A percentile compares a stretch with the other conserved stretches of the same genome.
These are phyloP conservation scores for Zelostemma sp. DNA, from an alignment of 1,140 invertebrate species.

Conservation along the genomic window DNA sequence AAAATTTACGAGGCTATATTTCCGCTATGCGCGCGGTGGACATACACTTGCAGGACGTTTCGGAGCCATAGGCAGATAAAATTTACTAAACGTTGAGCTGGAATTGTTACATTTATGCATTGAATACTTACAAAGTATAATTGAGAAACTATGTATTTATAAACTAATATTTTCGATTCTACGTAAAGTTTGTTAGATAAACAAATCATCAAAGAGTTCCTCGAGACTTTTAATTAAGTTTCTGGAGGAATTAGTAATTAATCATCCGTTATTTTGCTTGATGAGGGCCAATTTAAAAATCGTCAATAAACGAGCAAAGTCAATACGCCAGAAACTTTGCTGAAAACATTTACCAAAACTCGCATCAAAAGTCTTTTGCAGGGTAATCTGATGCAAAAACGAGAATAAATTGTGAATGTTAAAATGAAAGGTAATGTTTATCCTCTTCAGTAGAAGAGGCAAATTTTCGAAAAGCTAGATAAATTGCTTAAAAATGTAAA, in stretches of 20 bases:
- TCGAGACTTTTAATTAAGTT: too few relatives aligned
- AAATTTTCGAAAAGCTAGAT: conserved; percentile 5
- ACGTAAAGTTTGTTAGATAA: too few relatives aligned
- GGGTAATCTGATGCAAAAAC: background rate
- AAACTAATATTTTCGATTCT: too few relatives aligned
- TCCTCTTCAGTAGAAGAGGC: background rate
- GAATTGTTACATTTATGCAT: conserved; percentile 36
- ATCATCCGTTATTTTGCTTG: too few relatives aligned
- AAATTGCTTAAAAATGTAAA: conserved; percentile 13
- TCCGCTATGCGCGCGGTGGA: conserved; percentile 1
- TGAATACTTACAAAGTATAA: conserved; percentile 42
- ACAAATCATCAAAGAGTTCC: too few relatives aligned
- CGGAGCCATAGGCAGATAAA: conserved; percentile 19
- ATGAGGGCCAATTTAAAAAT: too few relatives aligned
- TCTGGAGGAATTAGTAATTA: too few relatives aligned
- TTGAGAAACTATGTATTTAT: too few relatives aligned
- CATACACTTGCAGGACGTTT: conserved; percentile 27
- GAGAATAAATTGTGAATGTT: background rate
- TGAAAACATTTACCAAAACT: too few relatives aligned
- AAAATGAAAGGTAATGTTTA: background rate
- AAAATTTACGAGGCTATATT: conserved; percentile 51
- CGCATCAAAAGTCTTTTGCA: too few relatives aligned
- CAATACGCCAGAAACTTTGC: too few relatives aligned
- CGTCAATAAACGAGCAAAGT: too few relatives aligned
- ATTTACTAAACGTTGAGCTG: conserved; percentile 13